Evolutionary conservation across 2,888 invertebrate genomes (phyloP).

Genomic region (Dynastes hyllus): DNA sequence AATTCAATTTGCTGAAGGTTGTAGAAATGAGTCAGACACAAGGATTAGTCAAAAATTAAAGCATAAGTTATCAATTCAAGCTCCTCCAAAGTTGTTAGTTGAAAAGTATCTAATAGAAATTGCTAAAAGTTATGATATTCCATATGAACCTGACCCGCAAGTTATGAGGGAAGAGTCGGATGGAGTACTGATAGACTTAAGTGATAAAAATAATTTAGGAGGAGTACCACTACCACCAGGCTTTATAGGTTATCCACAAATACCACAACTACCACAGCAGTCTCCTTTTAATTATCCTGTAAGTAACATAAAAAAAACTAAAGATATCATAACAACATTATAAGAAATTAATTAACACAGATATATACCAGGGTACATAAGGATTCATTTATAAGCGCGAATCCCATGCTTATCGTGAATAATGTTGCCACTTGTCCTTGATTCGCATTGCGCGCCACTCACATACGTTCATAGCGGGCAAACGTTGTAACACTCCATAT

Average conservation of each 20-base stretch:
- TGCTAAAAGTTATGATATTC: conserved; percentile 94
- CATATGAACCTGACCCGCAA: conserved; percentile 96
- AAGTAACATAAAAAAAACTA: conserved; percentile 57
- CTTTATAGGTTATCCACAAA: conserved; percentile 86
- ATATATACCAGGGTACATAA: too few relatives aligned
- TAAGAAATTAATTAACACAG: too few relatives aligned
- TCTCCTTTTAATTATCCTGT: conserved; percentile 82
- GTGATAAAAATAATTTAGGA: conserved; percentile 76
- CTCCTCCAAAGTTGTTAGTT: conserved; percentile 95
- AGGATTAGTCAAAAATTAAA: conserved; percentile 90
- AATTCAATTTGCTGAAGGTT: conserved; percentile 92
- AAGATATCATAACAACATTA: too few relatives aligned
- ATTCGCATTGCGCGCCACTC: too few relatives aligned
- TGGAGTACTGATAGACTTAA: conserved; percentile 81
- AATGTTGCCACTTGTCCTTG: too few relatives aligned
- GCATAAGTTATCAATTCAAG: conserved; percentile 94
- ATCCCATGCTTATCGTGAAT: too few relatives aligned
- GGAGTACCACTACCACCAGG: conserved; percentile 82
- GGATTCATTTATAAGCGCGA: too few relatives aligned
- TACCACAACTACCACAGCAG: conserved; percentile 78
- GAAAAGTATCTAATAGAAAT: conserved; percentile 97
- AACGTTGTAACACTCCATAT: too few relatives aligned
- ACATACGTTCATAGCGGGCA: too few relatives aligned
- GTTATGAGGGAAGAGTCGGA: conserved; percentile 85
- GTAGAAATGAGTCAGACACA: conserved; percentile 85